These are phyloP conservation scores for Thryonomys swinderianus DNA, from an alignment of 2,113 vertebrate genomes.

Conservation along the genomic window DNA sequence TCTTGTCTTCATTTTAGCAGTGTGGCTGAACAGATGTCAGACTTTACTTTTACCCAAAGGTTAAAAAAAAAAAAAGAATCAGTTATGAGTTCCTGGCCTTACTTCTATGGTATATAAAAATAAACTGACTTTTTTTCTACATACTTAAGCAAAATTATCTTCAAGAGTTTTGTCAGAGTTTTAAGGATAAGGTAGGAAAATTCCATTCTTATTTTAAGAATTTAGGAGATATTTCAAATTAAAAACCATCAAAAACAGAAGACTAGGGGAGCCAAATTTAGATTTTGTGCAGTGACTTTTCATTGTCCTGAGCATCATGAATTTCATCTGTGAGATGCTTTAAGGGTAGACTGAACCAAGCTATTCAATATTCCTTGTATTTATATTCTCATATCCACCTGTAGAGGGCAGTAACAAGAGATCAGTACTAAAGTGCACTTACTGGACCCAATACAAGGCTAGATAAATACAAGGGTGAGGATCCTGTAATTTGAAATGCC, in stretches of 20 bases:
- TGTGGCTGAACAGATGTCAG: conserved; percentile 14
- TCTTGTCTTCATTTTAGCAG: conserved; percentile 67
- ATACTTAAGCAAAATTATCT: conserved; percentile 37
- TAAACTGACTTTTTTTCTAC: conserved; percentile 53
- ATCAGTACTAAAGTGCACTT: neutral
- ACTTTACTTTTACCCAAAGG: conserved; percentile 57
- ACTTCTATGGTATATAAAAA: conserved; percentile 66
- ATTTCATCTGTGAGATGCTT: neutral
- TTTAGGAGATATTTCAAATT: conserved; percentile 40
- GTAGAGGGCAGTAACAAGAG: neutral
- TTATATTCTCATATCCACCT: neutral
- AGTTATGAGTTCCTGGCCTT: conserved; percentile 15
- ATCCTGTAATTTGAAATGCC: neutral
- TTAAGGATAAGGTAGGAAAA: conserved; percentile 34
- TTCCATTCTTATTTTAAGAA: neutral
- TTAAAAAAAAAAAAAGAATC: neutral
- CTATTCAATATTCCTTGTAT: neutral
- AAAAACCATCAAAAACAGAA: conserved; percentile 37
- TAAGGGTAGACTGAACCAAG: neutral
- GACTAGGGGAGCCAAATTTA: neutral
- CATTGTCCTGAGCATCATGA: neutral
- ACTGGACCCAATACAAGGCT: neutral
- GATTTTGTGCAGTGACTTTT: neutral
- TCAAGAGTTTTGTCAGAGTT: conserved; percentile 11
- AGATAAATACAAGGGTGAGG: neutral